Conservation (phyloP, 2,113 vertebrate species). For the Kobus ellipsiprymnus region DNA sequence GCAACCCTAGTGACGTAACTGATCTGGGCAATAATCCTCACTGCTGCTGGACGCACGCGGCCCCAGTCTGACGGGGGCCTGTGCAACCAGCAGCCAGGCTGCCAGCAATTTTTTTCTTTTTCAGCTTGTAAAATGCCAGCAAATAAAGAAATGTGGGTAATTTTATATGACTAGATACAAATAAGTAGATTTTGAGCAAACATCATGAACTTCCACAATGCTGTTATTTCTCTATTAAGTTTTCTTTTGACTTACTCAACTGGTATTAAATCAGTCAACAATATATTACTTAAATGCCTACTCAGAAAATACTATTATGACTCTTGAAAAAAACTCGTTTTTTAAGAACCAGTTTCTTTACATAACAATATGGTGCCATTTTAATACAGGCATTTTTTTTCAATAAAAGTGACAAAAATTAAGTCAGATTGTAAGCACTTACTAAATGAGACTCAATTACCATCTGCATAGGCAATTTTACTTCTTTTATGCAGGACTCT, state of each 20-base stretch:
- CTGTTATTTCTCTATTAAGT: background rate
- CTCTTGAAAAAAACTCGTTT: background rate
- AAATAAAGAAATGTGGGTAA: background rate
- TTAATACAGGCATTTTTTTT: background rate
- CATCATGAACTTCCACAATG: background rate
- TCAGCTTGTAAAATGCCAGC: background rate
- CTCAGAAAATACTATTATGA: background rate
- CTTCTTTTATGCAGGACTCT: background rate
- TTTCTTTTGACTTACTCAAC: conserved; percentile 3
- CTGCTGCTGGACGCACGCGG: background rate
- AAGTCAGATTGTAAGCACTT: background rate
- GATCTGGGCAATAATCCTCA: background rate
- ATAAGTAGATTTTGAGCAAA: background rate
- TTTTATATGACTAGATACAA: background rate
- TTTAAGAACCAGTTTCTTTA: background rate
- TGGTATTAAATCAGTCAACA: background rate
- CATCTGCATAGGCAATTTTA: background rate
- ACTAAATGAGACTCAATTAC: background rate
- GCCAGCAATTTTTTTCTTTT: background rate
- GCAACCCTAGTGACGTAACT: background rate
- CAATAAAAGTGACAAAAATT: conserved; percentile 7
- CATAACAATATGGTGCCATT: background rate
- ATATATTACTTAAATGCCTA: background rate
- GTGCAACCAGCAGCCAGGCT: background rate
- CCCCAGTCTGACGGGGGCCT: too few relatives aligned